Conservation (phyloP, 1,140 invertebrate genomes). For the Drosophila nigromelanica region DNA sequence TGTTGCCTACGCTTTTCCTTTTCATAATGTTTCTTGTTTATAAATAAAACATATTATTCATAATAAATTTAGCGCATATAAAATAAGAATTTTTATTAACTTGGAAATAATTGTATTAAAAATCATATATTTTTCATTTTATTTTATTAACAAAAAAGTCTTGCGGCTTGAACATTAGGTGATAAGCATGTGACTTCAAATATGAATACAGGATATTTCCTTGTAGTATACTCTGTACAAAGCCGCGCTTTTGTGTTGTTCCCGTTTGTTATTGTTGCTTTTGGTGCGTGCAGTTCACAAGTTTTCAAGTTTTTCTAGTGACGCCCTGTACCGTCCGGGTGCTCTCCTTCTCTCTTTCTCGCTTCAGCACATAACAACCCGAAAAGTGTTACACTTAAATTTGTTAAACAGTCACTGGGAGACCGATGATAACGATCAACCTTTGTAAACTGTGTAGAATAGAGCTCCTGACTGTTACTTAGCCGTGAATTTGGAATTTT, state of each 20-base stretch:
- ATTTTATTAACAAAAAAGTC: no score
- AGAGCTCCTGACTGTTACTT: neutral
- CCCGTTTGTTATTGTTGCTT: constrained; percentile 35
- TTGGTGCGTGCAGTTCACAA: constrained; percentile 60
- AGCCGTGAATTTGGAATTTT: no score
- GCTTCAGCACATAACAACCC: constrained; percentile 2
- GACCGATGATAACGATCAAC: constrained; percentile 6
- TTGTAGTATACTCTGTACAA: neutral
- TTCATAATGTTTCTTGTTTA: constrained; percentile 9
- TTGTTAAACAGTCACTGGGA: constrained; percentile 2
- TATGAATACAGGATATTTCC: neutral
- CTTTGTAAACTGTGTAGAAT: neutral
- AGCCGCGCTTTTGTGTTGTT: constrained; percentile 7
- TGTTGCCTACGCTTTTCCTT: constrained; percentile 5
- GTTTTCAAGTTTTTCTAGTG: constrained; percentile 38
- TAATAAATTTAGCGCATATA: neutral
- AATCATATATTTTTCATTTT: no score
- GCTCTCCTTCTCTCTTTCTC: neutral
- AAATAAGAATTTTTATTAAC: constrained; percentile 5
- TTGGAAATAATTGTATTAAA: no score
- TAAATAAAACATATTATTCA: constrained; percentile 22
- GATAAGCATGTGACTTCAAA: no score
- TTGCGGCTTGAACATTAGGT: no score
- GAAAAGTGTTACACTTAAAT: constrained; percentile 14
- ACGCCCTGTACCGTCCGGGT: neutral